These are phyloP conservation scores for Glaucomys volans DNA, from an alignment of 2,113 vertebrate genomes.

Conservation along the genomic window DNA sequence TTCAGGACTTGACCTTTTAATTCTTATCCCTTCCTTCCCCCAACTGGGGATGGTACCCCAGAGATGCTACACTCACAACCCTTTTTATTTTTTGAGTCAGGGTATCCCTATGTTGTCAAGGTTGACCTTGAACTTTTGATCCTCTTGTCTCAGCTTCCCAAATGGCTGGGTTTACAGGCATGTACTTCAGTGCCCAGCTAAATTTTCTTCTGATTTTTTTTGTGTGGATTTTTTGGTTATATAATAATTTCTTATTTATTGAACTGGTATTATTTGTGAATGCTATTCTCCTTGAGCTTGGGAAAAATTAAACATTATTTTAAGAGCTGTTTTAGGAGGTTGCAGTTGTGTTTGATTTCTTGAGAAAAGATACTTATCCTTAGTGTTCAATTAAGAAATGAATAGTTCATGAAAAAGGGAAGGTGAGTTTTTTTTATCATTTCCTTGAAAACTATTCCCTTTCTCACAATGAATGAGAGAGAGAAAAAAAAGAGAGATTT, in stretches of 20 bases:
- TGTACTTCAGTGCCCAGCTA: no score
- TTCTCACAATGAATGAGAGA: neutral
- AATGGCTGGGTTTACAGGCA: no score
- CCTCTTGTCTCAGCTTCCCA: neutral
- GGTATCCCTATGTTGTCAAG: neutral
- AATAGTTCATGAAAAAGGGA: slow-evolving; percentile 27
- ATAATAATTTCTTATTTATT: slow-evolving; percentile 40
- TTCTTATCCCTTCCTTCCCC: neutral
- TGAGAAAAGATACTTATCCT: neutral
- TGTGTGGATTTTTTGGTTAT: slow-evolving; percentile 27
- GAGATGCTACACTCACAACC: neutral
- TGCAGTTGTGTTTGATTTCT: slow-evolving; percentile 16
- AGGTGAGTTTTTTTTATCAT: neutral
- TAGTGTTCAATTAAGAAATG: slow-evolving; percentile 30
- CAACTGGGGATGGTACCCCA: neutral
- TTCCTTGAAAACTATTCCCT: neutral
- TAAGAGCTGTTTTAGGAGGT: neutral
- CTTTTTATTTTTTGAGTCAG: neutral
- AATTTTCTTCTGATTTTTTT: slow-evolving; percentile 15
- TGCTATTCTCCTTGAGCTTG: neutral
- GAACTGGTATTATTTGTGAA: slow-evolving; percentile 41
- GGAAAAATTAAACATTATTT: neutral
- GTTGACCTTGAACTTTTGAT: neutral
- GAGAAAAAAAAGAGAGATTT: slow-evolving; percentile 26
- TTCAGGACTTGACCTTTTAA: slow-evolving; percentile 6